Evolutionary conservation across 2,113 vertebrate genomes (phyloP).

Genomic region (Myotis yumanensis): DNA sequence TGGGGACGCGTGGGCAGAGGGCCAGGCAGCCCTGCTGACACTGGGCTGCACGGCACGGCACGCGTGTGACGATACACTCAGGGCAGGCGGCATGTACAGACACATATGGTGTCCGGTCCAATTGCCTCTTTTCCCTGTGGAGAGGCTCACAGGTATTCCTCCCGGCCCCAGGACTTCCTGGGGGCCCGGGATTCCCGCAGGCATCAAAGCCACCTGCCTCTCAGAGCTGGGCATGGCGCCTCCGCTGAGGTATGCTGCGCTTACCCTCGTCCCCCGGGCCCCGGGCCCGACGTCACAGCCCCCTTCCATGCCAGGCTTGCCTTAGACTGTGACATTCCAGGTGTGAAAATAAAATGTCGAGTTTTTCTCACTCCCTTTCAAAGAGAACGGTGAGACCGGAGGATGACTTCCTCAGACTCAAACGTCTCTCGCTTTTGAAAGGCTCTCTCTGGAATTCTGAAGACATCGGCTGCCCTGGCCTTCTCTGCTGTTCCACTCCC

Average conservation of each 20-base stretch:
- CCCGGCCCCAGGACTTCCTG: neutral
- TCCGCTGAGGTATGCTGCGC: fast-evolving
- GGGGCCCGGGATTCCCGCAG: neutral
- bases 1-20: neutral
- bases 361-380: constrained; percentile 65
- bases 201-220: neutral
- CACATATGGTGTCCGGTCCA: neutral
- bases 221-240: neutral
- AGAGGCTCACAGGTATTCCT: neutral
- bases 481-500: neutral
- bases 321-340: constrained; percentile 66
- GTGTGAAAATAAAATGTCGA: constrained; percentile 78
- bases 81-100: fast-evolving
- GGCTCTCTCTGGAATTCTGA: constrained; percentile 75
- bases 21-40: constrained; percentile 45
- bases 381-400: constrained; percentile 57
- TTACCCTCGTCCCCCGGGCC: neutral
- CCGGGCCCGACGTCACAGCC: constrained; percentile 9
- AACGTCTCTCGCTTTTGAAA: constrained; percentile 74
- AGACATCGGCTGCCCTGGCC: constrained; percentile 68
- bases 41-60: constrained; percentile 26
- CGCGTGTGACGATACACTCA: neutral
- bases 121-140: neutral
- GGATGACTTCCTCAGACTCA: constrained; percentile 37
- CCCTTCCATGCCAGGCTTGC: constrained; percentile 19